phyloP scores from a whole-genome alignment of 2,888 invertebrate species.

The Cotesia congregata region DNA sequence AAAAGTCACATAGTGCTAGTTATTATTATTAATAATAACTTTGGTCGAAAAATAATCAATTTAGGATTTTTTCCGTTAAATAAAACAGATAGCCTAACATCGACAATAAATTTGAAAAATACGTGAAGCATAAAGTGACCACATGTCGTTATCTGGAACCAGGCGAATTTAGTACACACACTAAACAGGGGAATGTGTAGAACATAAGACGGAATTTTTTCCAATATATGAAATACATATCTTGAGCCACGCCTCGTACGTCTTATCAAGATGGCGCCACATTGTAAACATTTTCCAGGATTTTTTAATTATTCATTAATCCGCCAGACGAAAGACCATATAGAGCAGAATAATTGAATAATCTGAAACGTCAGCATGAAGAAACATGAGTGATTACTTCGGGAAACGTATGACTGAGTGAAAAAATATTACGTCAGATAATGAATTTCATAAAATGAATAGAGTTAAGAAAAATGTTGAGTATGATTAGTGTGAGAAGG shows the following conservation, averaged over 20 bases:
- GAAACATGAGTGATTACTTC: background rate
- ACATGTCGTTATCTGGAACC: constrained; percentile 44
- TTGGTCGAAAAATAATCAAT: too few relatives aligned
- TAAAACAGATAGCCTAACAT: too few relatives aligned
- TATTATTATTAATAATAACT: too few relatives aligned
- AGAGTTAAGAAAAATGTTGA: background rate
- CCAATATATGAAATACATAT: constrained; percentile 57
- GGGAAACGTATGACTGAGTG: background rate
- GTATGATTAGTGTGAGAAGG: background rate
- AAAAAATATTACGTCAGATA: background rate
- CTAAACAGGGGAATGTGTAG: constrained; percentile 23
- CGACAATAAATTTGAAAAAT: too few relatives aligned
- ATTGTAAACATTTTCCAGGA: constrained; percentile 50
- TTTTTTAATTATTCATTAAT: background rate
- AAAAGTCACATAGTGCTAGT: too few relatives aligned
- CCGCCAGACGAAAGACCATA: background rate
- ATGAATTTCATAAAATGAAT: constrained; percentile 3
- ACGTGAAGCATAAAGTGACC: constrained; percentile 33
- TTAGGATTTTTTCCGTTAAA: too few relatives aligned
- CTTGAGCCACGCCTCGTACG: constrained; percentile 59
- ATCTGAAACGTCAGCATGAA: background rate
- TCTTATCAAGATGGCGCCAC: constrained; percentile 57
- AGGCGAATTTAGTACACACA: constrained; percentile 52
- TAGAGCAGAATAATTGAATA: background rate
- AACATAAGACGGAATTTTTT: constrained; percentile 44